A percentile compares a stretch with the other conserved stretches of the same genome.
Conservation (phyloP, 2,888 invertebrate species). For the Merodon equestris region DNA sequence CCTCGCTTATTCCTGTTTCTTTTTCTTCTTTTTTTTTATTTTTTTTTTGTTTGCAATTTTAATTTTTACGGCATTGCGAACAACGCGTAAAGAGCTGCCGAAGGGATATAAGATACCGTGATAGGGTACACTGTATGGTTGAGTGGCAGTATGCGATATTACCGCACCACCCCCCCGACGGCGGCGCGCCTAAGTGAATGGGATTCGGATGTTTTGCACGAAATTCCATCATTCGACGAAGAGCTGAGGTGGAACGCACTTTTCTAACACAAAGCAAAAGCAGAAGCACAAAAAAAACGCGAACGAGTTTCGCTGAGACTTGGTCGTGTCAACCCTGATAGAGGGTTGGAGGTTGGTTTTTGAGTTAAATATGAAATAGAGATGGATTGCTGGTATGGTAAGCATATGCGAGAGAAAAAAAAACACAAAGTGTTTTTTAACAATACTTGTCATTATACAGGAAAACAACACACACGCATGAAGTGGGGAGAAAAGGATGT, state of each 20-base stretch:
- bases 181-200: neutral
- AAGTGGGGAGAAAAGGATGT: too few species aligned
- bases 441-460: constrained; percentile 36
- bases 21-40: too few species aligned
- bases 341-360: constrained; percentile 12
- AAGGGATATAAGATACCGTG: constrained; percentile 29
- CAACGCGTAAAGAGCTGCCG: constrained; percentile 41
- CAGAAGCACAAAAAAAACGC: too few species aligned
- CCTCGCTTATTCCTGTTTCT: constrained; percentile 58
- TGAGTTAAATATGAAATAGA: constrained; percentile 32
- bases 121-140: constrained; percentile 23
- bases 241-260: constrained; percentile 52
- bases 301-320: too few species aligned
- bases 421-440: constrained; percentile 33
- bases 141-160: constrained; percentile 58
- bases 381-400: constrained; percentile 22
- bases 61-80: constrained; percentile 70
- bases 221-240: constrained; percentile 49
- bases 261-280: constrained; percentile 32
- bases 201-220: constrained; percentile 40
- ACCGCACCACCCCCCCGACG: neutral
- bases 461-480: too few species aligned
- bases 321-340: constrained; percentile 30
- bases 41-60: constrained; percentile 70
- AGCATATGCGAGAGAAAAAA: constrained; percentile 18